Evolutionary conservation across 2,113 vertebrate genomes (phyloP), one percentile per base, ranked within the genome.

Genomic region (Aegithalos caudatus): DNA sequence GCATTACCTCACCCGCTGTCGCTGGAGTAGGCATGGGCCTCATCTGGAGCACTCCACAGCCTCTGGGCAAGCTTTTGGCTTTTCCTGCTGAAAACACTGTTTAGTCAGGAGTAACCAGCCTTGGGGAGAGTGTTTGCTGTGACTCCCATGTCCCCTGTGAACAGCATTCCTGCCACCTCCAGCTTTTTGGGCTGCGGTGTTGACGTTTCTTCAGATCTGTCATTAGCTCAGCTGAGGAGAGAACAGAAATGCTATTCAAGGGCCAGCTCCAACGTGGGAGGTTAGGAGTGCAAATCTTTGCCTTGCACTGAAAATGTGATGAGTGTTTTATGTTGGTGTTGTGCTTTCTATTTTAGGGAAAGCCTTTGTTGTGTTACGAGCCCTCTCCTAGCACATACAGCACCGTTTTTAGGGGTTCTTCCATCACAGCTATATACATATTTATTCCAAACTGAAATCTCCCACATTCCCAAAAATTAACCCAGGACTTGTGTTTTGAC

Each of bases 171-270:
- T 91, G 89, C 22, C 16, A 10, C 80, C 84, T 69, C 1, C 0
- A 78, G 91, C 64, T 81, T 60, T 84, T 38, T 66, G 0, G 5
- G 76, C 71, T 20, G 72, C 21, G 12, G 33, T 81, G 94, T 72
- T 92, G 92, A 89, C 80, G 24, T 65, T 60, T 76, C 53, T 57
- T 51, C 66, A 57, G 90, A 48, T 86, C 72, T 67, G 83, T 71
- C 92, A 12, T 88, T 81, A 81, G 91, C 88, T 80, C 71, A 35
- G 90, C 91, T 64, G 80, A 86, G 81, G 76, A 57, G 90, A 88
- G 79, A 86, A 95, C 96, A 96, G 93, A 84, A 85, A 78, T 4
- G 0, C 15, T 17, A 38, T 87, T 96, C 83, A 94, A 35, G 79
- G n/a, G 61, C 33, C 66, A 85, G 64, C 62, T 57, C 89, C 84